These are phyloP conservation scores for Drosophila santomea DNA, from an alignment of 1,140 invertebrate species.

Conservation along the genomic window DNA sequence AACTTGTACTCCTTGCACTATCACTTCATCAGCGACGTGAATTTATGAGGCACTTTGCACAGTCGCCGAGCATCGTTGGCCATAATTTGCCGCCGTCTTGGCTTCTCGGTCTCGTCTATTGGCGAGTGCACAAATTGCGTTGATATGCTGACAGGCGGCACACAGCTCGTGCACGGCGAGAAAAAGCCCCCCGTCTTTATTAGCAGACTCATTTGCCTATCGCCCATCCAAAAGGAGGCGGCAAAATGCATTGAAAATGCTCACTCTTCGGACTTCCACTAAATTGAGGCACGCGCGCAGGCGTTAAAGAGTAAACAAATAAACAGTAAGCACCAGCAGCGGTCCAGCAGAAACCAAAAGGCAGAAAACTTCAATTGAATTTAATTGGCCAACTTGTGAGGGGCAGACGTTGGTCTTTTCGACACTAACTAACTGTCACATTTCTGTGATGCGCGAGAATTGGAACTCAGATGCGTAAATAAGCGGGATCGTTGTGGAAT, in stretches of 20 bases:
- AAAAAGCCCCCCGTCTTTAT: slow-evolving; percentile 44
- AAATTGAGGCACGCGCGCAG: slow-evolving; percentile 82
- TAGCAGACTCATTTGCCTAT: slow-evolving; percentile 78
- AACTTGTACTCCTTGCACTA: slow-evolving; percentile 53
- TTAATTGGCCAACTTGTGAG: slow-evolving; percentile 67
- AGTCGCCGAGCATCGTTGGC: slow-evolving; percentile 76
- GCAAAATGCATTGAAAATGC: slow-evolving; percentile 63
- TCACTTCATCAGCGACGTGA: slow-evolving; percentile 82
- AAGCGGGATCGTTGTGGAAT: slow-evolving; percentile 11
- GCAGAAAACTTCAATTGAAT: slow-evolving; percentile 73
- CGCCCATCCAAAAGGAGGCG: slow-evolving; percentile 26
- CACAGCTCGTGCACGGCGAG: slow-evolving; percentile 53
- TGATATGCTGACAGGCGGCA: slow-evolving; percentile 79
- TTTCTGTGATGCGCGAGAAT: slow-evolving; percentile 71
- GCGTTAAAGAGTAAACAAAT: slow-evolving; percentile 62
- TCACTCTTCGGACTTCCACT: slow-evolving; percentile 37
- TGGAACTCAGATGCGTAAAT: slow-evolving; percentile 60
- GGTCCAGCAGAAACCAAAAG: slow-evolving; percentile 14
- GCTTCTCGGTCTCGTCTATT: slow-evolving; percentile 62
- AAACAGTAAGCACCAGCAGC: slow-evolving; percentile 33
- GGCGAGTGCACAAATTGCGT: slow-evolving; percentile 81
- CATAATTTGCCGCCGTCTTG: slow-evolving; percentile 71
- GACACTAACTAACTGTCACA: slow-evolving; percentile 78
- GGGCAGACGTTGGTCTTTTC: slow-evolving; percentile 10
- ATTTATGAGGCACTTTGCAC: slow-evolving; percentile 81